Percentiles rank a stretch among this genome's conserved stretches.
phyloP scores from a whole-genome alignment of 2,113 vertebrate species.

The Carassius auratus region DNA sequence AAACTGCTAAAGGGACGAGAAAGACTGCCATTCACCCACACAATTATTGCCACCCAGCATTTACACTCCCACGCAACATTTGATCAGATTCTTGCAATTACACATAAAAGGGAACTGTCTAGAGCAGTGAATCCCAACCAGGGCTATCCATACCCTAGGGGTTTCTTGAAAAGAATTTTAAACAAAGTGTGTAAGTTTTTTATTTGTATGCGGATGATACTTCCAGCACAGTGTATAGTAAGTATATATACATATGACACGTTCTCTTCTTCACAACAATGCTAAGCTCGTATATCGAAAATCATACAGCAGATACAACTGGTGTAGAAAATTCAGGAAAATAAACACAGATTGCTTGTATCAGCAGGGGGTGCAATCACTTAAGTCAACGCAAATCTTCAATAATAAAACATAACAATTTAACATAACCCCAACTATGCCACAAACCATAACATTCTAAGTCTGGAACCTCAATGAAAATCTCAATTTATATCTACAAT shows the following conservation, averaged over 20 bases:
- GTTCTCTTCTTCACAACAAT: background rate
- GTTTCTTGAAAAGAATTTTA: background rate
- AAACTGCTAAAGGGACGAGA: conserved; percentile 51
- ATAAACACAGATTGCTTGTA: too few species aligned
- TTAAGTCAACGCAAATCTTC: background rate
- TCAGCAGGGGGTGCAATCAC: too few species aligned
- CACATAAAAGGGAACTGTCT: background rate
- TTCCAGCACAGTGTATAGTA: background rate
- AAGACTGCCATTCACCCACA: conserved; percentile 15
- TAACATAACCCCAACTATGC: background rate
- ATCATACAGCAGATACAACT: background rate
- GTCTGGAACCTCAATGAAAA: background rate
- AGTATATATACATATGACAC: too few species aligned
- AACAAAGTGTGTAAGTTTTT: background rate
- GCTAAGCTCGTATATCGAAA: background rate
- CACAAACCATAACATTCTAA: background rate
- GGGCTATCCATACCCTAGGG: background rate
- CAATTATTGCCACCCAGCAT: background rate
- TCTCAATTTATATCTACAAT: background rate
- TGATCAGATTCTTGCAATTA: background rate
- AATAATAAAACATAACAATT: background rate
- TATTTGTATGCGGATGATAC: background rate
- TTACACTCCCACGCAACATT: conserved; percentile 21
- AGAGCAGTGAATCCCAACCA: background rate
- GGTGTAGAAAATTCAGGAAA: too few species aligned